phyloP scores from a whole-genome alignment of 2,113 vertebrate species.

The Apteryx owenii region DNA sequence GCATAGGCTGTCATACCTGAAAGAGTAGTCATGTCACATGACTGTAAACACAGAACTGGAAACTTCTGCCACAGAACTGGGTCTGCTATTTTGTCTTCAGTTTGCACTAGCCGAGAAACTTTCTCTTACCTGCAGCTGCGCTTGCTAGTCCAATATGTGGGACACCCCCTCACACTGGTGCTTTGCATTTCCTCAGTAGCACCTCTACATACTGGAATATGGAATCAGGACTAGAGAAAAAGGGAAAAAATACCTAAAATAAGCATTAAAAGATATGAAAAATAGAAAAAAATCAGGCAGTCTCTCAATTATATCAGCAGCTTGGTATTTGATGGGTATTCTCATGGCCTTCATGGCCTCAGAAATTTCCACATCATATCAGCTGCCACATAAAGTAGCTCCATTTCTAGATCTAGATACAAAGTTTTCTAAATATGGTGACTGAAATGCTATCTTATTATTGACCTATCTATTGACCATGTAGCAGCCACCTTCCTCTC shows the following conservation, averaged over 20 bases:
- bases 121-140: background rate
- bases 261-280: background rate
- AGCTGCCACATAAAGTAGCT: background rate
- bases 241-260: background rate
- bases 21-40: background rate
- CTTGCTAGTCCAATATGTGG: rapidly evolving
- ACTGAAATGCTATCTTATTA: background rate
- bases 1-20: background rate
- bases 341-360: background rate
- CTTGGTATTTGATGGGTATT: background rate
- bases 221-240: background rate
- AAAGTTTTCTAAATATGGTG: background rate
- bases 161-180: background rate
- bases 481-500: background rate
- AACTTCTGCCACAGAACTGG: background rate
- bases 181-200: background rate
- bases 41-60: background rate
- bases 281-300: background rate
- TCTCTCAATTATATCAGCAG: background rate
- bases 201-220: background rate
- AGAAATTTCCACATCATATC: background rate
- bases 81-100: background rate
- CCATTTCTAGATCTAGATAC: background rate
- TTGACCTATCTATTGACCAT: background rate
- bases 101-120: background rate